Evolutionary conservation across 2,113 vertebrate genomes (phyloP).

Genomic region (Colinus virginianus): DNA sequence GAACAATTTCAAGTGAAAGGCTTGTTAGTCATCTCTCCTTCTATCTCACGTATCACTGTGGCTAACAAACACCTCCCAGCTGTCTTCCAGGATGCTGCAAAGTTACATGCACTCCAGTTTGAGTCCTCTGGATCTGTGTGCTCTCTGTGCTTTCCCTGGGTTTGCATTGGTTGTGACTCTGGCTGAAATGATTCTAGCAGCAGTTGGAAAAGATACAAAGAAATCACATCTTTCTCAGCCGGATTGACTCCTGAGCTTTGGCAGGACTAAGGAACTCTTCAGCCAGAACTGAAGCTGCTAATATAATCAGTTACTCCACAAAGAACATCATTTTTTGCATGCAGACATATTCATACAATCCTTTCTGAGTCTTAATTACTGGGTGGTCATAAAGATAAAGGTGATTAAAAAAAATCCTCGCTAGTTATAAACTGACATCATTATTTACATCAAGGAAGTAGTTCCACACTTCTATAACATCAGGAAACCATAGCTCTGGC

Average conservation of each 20-base stretch:
- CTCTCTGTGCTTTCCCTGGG: background rate
- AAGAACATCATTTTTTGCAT: background rate
- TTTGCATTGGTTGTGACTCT: background rate
- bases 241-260: background rate
- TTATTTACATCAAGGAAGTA: background rate
- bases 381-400: slow-evolving; percentile 6
- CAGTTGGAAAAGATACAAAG: background rate
- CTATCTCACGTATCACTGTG: background rate
- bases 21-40: slow-evolving; percentile 50
- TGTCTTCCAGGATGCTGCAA: background rate
- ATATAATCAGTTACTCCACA: background rate
- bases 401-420: background rate
- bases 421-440: background rate
- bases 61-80: background rate
- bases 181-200: background rate
- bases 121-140: background rate
- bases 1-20: slow-evolving; percentile 11
- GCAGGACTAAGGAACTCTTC: background rate
- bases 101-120: background rate
- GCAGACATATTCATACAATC: background rate
- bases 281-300: background rate
- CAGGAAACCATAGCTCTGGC: background rate
- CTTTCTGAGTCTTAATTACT: slow-evolving; percentile 14
- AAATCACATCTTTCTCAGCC: background rate
- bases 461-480: background rate